Base-by-base conservation (phyloP, 2,113 vertebrate genomes). In the Sclerurus mexicanus region DNA sequence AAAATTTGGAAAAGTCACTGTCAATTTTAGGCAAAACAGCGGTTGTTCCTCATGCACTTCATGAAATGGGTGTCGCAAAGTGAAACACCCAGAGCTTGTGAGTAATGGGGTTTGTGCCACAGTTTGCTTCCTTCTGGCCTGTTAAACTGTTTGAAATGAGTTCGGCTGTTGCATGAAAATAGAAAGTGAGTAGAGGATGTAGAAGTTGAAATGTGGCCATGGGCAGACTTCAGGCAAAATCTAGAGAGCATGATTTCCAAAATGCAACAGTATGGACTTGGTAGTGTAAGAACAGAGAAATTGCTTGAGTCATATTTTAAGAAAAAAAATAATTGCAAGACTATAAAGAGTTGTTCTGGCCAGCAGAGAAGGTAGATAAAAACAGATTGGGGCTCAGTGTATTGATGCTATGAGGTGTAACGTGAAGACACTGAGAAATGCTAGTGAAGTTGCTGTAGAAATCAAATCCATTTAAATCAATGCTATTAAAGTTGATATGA, bases 161-260 rank as follows among this genome's bases (percentile, higher is more conserved):
- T 53, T 79, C 12, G 30, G 19, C 40, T 52, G 20, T 46, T 87
- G 52, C 64, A 46, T 44, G 58, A 49, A 81, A 89, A 47, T 31
- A 8, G 12, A 31, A 94, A 55, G 49, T 46, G 3, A 73, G 21
- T 15, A 44, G 63, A 15, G 11, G 16, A 2, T 30, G 28, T 72
- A 4, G 18, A 63, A 14, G 10, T 46, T 64, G 22, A 85, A 64
- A 35, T n/a, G 47, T 49, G 27, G 11, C 27, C 42, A 11, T 46
- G 55, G 69, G 18, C n/a, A 60, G 28, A 50, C 31, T 44, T 91
- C 12, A 46, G 69, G n/a, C 11, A 58, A 69, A 95, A 66, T 52
- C 24, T 46, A 24, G 20, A 37, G n/a, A 49, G 20, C 16, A 4
- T 0, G 0, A 7, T 47, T 87, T 89, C 44, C 42, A 20, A 78